phyloP scores from a whole-genome alignment of 2,888 invertebrate species.

The Plagodis pulveraria region DNA sequence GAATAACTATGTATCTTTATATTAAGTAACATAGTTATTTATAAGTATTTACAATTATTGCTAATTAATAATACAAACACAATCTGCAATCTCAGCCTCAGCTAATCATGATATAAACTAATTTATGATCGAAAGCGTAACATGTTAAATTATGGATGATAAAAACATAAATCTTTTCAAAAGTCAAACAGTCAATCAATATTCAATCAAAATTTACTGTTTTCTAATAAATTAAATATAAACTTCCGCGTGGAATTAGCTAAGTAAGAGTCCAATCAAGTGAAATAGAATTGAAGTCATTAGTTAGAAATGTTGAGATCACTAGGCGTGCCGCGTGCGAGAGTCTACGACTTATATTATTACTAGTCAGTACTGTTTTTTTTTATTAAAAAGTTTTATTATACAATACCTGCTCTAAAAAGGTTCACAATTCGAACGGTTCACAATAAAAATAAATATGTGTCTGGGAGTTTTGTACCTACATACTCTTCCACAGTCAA shows the following conservation, averaged over 20 bases:
- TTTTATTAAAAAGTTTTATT: too few species aligned
- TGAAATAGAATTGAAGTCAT: conserved; percentile 17
- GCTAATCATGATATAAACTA: conserved; percentile 3
- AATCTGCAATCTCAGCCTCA: conserved; percentile 6
- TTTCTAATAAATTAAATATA: conserved; percentile 33
- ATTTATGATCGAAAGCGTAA: conserved; percentile 28
- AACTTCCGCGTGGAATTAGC: conserved; percentile 30
- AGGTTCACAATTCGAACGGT: too few species aligned
- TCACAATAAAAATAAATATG: too few species aligned
- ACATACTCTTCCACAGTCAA: too few species aligned
- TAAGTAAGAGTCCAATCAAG: conserved; percentile 29
- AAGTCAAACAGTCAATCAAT: conserved; percentile 36
- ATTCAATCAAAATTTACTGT: conserved; percentile 27
- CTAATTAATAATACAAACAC: conserved; percentile 8
- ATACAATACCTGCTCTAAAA: too few species aligned
- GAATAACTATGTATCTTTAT: too few species aligned
- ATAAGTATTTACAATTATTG: neutral
- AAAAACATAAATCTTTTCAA: conserved; percentile 31
- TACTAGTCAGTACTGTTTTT: neutral
- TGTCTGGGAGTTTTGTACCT: too few species aligned
- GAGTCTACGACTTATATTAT: neutral
- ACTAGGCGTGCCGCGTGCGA: neutral
- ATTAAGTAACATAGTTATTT: too few species aligned
- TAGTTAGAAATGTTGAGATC: conserved; percentile 5
- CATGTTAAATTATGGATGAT: conserved; percentile 27